These are phyloP conservation scores for Protonemura montana DNA, from an alignment of 2,888 invertebrate genomes.

Conservation along the genomic window DNA sequence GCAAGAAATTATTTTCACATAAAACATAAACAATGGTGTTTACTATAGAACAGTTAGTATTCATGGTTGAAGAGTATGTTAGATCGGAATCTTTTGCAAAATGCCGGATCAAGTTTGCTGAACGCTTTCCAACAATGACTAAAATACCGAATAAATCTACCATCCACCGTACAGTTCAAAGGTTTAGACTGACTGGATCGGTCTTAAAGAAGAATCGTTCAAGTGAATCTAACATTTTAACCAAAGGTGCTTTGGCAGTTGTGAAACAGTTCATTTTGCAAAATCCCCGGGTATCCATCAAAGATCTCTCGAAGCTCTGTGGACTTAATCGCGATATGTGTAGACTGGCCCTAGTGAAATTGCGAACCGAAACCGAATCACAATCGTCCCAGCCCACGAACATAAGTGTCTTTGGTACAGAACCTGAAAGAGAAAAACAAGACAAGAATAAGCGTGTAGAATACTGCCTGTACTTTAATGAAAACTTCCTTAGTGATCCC, in stretches of 20 bases:
- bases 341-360: conserved; percentile 16
- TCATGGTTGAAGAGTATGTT: conserved; percentile 37
- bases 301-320: conserved; percentile 34
- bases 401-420: too few relatives aligned
- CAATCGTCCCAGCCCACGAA: not conserved
- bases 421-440: conserved; percentile 17
- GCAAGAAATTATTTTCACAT: too few relatives aligned
- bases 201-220: conserved; percentile 30
- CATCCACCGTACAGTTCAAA: conserved; percentile 32
- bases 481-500: conserved; percentile 30
- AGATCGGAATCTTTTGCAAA: conserved; percentile 30
- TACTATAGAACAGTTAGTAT: conserved; percentile 37
- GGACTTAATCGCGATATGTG: conserved; percentile 31
- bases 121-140: conserved; percentile 12
- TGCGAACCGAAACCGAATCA: conserved; percentile 19
- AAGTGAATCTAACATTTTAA: conserved; percentile 13
- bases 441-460: conserved; percentile 27
- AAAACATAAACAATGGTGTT: conserved; percentile 10
- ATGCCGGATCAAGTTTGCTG: conserved; percentile 35
- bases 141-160: conserved; percentile 38
- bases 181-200: conserved; percentile 33
- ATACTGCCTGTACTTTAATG: conserved; percentile 34
- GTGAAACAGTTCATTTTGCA: conserved; percentile 26
- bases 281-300: conserved; percentile 20
- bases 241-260: conserved; percentile 20